Conservation (phyloP, 2,888 invertebrate genomes). For the Prostheceraeus crozeri region DNA sequence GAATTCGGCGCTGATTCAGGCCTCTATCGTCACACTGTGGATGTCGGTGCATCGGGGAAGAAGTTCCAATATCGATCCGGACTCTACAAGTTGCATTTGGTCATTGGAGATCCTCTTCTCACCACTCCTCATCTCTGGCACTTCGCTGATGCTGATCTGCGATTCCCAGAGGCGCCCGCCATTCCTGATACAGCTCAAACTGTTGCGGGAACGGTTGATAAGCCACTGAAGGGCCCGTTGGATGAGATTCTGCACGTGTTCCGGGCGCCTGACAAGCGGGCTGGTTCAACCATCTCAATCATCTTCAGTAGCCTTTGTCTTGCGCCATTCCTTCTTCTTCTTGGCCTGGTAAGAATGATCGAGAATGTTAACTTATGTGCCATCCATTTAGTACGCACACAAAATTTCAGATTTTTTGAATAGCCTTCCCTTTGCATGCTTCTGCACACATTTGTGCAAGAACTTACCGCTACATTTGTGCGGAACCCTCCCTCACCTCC, state of each 20-base stretch:
- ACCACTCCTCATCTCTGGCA: conserved; percentile 81
- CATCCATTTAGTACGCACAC: no score
- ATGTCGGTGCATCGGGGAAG: conserved; percentile 70
- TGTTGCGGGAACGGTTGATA: conserved; percentile 28
- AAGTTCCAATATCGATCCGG: conserved; percentile 73
- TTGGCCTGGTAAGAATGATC: conserved; percentile 65
- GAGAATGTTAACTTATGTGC: neutral
- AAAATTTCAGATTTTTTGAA: no score
- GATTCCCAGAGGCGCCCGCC: conserved; percentile 60
- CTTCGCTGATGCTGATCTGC: conserved; percentile 68
- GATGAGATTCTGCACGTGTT: conserved; percentile 73
- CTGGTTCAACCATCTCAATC: conserved; percentile 76
- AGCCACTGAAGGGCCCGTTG: conserved; percentile 58
- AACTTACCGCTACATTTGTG: no score
- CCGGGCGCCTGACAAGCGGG: conserved; percentile 81
- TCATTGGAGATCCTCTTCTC: conserved; percentile 81
- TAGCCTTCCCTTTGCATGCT: no score
- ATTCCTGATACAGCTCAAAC: no score
- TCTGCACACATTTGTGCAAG: no score
- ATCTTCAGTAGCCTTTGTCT: conserved; percentile 77
- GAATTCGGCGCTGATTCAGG: no score
- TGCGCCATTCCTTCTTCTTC: conserved; percentile 69
- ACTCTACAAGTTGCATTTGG: conserved; percentile 70
- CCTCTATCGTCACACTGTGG: no score
- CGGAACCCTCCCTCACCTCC: no score